phyloP scores from a whole-genome alignment of 2,113 vertebrate genomes.

The Panthera leo region DNA sequence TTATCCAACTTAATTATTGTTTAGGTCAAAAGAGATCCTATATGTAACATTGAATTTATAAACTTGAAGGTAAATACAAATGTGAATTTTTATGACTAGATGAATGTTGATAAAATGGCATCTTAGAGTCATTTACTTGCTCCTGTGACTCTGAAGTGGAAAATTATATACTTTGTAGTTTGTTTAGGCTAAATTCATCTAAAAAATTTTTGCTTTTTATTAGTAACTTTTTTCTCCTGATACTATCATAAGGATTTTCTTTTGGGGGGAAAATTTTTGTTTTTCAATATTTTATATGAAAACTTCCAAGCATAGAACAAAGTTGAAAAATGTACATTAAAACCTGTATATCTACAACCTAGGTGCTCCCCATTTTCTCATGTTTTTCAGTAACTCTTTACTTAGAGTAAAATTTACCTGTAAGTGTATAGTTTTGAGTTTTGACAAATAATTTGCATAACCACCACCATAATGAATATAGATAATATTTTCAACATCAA shows the following conservation, averaged over 20 bases:
- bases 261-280: neutral
- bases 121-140: neutral
- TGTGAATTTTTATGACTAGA: neutral
- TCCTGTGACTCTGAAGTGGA: neutral
- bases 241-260: neutral
- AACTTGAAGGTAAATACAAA: neutral
- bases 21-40: neutral
- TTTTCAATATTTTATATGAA: neutral
- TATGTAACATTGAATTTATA: neutral
- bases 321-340: neutral
- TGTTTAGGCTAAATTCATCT: neutral
- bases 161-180: neutral
- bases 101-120: neutral
- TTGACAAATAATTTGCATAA: neutral
- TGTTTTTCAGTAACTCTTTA: neutral
- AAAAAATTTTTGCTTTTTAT: neutral
- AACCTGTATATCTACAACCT: neutral
- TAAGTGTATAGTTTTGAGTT: neutral
- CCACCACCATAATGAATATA: neutral
- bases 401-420: neutral
- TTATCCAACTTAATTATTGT: neutral
- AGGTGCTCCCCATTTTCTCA: neutral
- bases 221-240: neutral
- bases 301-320: neutral
- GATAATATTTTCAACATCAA: neutral